phyloP scores from a whole-genome alignment of 2,888 invertebrate species.

The Anodontia alba region DNA sequence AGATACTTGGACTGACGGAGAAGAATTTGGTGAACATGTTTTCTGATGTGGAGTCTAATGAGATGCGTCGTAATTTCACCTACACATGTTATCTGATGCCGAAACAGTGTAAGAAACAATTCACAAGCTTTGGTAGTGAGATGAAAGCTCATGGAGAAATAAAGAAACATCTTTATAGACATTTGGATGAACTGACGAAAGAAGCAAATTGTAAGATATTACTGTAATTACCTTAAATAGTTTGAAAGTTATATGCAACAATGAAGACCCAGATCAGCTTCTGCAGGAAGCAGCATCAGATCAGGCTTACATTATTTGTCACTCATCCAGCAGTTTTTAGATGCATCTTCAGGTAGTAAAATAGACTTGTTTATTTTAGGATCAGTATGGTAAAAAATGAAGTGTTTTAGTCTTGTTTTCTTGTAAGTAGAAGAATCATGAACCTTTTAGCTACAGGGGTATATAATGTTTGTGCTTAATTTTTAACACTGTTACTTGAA shows the following conservation, averaged over 20 bases:
- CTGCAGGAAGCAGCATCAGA: not conserved
- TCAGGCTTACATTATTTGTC: not conserved
- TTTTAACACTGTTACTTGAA: too few relatives aligned
- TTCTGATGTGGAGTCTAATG: constrained; percentile 86
- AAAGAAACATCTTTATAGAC: constrained; percentile 86
- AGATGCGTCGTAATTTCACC: constrained; percentile 86
- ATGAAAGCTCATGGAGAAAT: constrained; percentile 86
- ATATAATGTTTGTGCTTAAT: too few relatives aligned
- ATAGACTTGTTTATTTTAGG: too few relatives aligned
- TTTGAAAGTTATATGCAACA: not conserved
- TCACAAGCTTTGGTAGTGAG: constrained; percentile 87
- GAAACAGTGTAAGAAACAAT: constrained; percentile 85
- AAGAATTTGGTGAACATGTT: constrained; percentile 86
- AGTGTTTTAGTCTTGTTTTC: too few relatives aligned
- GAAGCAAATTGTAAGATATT: constrained; percentile 44
- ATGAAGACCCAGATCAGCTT: not conserved
- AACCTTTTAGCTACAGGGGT: too few relatives aligned
- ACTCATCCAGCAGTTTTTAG: too few relatives aligned
- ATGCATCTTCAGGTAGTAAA: too few relatives aligned
- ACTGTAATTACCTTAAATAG: not conserved
- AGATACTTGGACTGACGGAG: constrained; percentile 84
- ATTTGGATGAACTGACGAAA: constrained; percentile 83
- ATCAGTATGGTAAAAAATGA: too few relatives aligned
- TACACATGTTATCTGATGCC: constrained; percentile 86
- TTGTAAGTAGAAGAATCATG: too few relatives aligned